Evolutionary conservation across 2,113 vertebrate genomes (phyloP), one percentile per base, ranked within the genome.

Genomic region (Platanista minor): DNA sequence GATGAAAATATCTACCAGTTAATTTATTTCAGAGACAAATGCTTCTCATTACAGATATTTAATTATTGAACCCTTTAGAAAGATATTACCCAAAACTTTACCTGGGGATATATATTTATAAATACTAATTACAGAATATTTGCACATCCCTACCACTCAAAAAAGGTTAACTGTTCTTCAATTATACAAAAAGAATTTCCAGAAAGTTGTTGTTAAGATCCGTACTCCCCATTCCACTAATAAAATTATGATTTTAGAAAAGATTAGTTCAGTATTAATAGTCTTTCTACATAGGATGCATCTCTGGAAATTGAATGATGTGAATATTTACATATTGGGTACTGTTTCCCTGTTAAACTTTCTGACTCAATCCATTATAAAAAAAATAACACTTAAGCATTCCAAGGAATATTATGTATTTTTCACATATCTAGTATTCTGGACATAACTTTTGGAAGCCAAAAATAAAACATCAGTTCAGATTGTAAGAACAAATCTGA

Each of bases 21-120:
- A 57, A 71, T 94, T 96, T 96, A 97, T 88, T 88, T 94, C 39
- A 87, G 80, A 94, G 81, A 81, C 90, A 86, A 96, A 91, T 83
- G 41, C 18, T 80, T 92, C 85, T 89, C 17, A 61, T 92, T 97
- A 69, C 8, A 94, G 66, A 94, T 91, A 96, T 69, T 88, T 90
- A 98, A 88, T 91, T 94, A 75, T 39, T 84, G 69, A 97, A 88
- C 33, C 6, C 82, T 97, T 96, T 41, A 85, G 61, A 80, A 95
- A 92, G 90, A 61, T 25, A 94, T 86, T 69, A 95, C 25, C 49
- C 66, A 49, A 85, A 96, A 88, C 36, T 83, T 98, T 91, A 77
- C 75, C 93, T 93, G 43, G 64, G 54, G 82, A 74, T 59, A 62
- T 66, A 69, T 87, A 80, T 87, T 94, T 96, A 54, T 62, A 95